Evolutionary conservation across 1,140 invertebrate genomes (phyloP).

Genomic region (Neodiprion fabricii): DNA sequence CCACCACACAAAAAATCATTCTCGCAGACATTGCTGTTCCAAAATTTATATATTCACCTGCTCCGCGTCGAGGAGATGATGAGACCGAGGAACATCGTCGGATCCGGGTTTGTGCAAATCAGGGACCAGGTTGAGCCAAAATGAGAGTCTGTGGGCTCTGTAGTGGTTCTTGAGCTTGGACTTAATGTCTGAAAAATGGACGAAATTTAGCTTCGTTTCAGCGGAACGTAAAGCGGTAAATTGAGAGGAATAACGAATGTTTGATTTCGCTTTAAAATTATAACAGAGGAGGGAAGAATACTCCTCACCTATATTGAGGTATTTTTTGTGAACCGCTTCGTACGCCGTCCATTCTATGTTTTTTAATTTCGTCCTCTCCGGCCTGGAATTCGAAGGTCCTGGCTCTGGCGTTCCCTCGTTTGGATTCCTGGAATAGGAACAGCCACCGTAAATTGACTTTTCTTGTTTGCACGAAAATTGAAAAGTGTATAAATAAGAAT

Average conservation of each 20-base stretch:
- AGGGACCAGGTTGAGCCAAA: slow-evolving; percentile 95
- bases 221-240: neutral
- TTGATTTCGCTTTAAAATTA: neutral
- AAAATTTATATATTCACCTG: slow-evolving; percentile 58
- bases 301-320: slow-evolving; percentile 83
- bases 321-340: slow-evolving; percentile 90
- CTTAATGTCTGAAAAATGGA: slow-evolving; percentile 74
- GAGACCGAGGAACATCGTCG: slow-evolving; percentile 82
- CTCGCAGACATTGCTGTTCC: no score
- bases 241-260: neutral
- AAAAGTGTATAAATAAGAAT: no score
- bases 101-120: slow-evolving; percentile 91
- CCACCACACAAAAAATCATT: no score
- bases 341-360: slow-evolving; percentile 92
- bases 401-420: slow-evolving; percentile 77
- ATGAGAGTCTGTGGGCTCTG: slow-evolving; percentile 89
- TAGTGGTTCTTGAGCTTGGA: slow-evolving; percentile 93
- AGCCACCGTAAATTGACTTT: neutral
- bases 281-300: slow-evolving; percentile 18
- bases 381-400: slow-evolving; percentile 69
- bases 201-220: neutral
- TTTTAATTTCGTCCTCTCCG: slow-evolving; percentile 79
- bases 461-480: neutral
- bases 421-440: slow-evolving; percentile 75
- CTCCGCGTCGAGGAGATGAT: slow-evolving; percentile 86